Evolutionary conservation across 2,113 vertebrate species (phyloP).

Genomic region (Neogale vison): DNA sequence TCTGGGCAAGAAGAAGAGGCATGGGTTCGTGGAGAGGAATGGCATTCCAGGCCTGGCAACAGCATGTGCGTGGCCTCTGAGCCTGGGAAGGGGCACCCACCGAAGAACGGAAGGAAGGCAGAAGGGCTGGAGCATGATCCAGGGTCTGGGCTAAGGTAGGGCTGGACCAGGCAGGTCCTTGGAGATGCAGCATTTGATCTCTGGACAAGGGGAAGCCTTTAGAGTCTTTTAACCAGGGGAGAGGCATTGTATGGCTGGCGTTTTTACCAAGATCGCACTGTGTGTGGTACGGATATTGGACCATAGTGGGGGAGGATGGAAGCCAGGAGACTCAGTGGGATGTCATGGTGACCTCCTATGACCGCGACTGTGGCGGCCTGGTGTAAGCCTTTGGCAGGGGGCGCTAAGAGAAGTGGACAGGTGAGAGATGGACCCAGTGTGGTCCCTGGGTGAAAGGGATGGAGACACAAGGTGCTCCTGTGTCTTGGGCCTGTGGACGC

Average conservation of each 20-base stretch:
- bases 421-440: background rate
- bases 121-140: background rate
- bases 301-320: fast-evolving
- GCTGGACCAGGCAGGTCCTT: fast-evolving
- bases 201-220: background rate
- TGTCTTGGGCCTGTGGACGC: fast-evolving
- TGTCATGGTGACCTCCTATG: background rate
- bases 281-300: background rate
- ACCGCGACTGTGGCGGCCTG: background rate
- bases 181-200: background rate
- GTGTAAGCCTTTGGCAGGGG: background rate
- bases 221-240: no score
- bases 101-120: background rate
- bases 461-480: fast-evolving
- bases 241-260: background rate
- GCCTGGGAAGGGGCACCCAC: fast-evolving
- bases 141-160: no score
- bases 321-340: background rate
- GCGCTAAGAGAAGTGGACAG: background rate
- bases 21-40: fast-evolving
- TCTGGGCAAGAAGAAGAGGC: background rate
- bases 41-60: background rate
- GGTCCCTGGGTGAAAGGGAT: fast-evolving
- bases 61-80: background rate
- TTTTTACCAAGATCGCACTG: background rate